These are phyloP conservation scores for Falco columbarius DNA, from an alignment of 2,797 vertebrate species.

Conservation along the genomic window DNA sequence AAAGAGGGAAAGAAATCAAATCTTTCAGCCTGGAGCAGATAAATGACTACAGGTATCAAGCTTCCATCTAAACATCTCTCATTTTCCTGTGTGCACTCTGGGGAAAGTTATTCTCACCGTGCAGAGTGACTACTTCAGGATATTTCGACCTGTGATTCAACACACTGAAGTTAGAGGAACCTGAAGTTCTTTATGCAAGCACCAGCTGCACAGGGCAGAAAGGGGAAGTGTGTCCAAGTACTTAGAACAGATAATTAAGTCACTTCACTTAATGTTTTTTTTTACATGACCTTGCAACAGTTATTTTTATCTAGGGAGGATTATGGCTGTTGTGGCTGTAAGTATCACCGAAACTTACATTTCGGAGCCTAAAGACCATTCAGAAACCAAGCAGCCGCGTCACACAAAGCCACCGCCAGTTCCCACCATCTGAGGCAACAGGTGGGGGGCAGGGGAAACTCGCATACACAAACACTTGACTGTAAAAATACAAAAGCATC, in stretches of 20 bases:
- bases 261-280: neutral
- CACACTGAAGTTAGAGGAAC: neutral
- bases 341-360: neutral
- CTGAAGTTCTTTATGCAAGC: neutral
- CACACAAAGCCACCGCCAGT: accelerated
- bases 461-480: accelerated
- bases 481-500: accelerated
- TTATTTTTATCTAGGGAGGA: neutral
- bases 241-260: neutral
- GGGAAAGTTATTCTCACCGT: neutral
- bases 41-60: neutral
- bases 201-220: neutral
- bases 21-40: neutral
- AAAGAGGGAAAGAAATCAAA: neutral
- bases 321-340: accelerated
- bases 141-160: neutral
- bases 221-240: accelerated
- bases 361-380: neutral
- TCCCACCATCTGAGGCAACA: neutral
- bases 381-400: accelerated
- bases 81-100: accelerated
- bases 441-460: accelerated
- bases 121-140: accelerated
- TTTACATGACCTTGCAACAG: neutral
- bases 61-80: neutral